Evolutionary conservation across 2,113 vertebrate species (phyloP), one percentile per base, ranked within the genome.

Genomic region (Siniperca chuatsi): DNA sequence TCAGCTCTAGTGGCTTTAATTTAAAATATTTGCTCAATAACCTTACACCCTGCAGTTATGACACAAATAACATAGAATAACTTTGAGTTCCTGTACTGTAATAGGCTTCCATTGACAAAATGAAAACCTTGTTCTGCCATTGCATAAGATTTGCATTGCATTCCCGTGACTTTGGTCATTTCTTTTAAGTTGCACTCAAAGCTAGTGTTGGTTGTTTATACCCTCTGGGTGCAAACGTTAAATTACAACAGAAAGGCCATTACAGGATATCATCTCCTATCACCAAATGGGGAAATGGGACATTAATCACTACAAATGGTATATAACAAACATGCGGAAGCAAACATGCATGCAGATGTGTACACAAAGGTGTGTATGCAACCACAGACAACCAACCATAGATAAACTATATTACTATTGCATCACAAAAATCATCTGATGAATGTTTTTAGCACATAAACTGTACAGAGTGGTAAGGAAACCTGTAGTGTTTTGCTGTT

Each of bases 251-350:
- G 66, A 81, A 79, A 86, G 75, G 57, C 77, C 61, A 88, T 90
- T 88, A 87, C 29, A 68, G 55, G 67, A 88, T 71, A 90, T 88
- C 85, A 88, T 88, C 68, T 84, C 58, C 4, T 20, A 88, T 89
- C 78, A 90, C 66, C 2, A 9, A 57, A 66, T 46, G 40, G 25
- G 18, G 75, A 89, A 80, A 74, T 60, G 82, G 82, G 54, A 70
- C 87, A 92, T 90, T 90, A 84, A 86, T 90, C 69, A 76, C 60
- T 7, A 62, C 58, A 69, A 82, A 87, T 44, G 72, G 58, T 48
- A 67, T 44, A 66, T 35, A 79, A 52, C 67, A 55, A 71, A 77
- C 52, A 78, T n/a, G 52, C 5, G 15, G n/a, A 55, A 1, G 52
- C 46, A 42, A 40, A 68, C 4, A 23, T 57, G 16, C 75, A 72